These are phyloP conservation scores for Platypus cylindrus DNA, from an alignment of 2,888 invertebrate genomes.

Conservation along the genomic window DNA sequence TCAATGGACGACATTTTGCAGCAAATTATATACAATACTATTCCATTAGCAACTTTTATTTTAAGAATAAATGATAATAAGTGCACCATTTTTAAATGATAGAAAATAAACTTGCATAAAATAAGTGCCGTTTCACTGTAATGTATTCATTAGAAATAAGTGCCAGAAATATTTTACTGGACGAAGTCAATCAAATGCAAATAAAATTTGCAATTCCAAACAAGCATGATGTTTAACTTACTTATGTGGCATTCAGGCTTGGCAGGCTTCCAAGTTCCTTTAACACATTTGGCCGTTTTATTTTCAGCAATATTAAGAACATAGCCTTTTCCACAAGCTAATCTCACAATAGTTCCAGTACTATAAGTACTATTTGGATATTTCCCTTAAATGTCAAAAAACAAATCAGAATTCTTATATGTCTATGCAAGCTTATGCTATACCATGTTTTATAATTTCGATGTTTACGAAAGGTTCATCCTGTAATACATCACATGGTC, in stretches of 20 bases:
- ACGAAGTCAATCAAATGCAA: too few species aligned
- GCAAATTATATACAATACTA: too few species aligned
- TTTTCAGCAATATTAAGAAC: conserved; percentile 59
- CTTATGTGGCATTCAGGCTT: conserved; percentile 69
- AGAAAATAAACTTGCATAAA: too few species aligned
- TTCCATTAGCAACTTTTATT: too few species aligned
- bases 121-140: too few species aligned
- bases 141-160: too few species aligned
- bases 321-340: conserved; percentile 68
- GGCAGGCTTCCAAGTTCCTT: conserved; percentile 75
- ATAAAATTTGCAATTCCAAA: too few species aligned
- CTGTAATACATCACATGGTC: conserved; percentile 55
- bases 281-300: conserved; percentile 65
- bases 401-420: neutral
- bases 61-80: too few species aligned
- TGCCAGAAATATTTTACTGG: too few species aligned
- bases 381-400: conserved; percentile 24
- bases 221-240: conserved; percentile 38
- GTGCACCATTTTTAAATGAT: too few species aligned
- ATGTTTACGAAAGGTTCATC: conserved; percentile 54
- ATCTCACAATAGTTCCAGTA: conserved; percentile 61
- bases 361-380: conserved; percentile 61
- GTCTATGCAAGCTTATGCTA: too few species aligned
- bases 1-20: too few species aligned
- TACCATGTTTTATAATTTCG: conserved; percentile 56